Evolutionary conservation across 92 coral and sea anemone genomes (phyloP), one percentile per base, ranked within the genome.

Genomic region (Phenganax subtilis): DNA sequence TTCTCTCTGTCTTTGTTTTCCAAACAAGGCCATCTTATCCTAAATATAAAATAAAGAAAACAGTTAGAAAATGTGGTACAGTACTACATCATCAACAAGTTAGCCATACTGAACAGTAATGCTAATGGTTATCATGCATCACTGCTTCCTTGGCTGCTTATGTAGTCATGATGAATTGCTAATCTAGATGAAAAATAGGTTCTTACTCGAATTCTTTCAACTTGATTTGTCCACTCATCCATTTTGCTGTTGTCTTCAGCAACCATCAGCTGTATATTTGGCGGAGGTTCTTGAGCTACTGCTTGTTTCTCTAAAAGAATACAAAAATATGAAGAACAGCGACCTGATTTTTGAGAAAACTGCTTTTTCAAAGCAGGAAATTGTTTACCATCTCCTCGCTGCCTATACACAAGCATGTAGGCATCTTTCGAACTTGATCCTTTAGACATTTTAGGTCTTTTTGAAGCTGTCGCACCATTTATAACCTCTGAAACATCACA

Each of bases 381-480:
- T 7, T 44, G 84, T 79, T 15, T 74, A 85, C 93, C 97, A 52
- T 72, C 79, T 56, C 84, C 84, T 55, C 87, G 90, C n/a, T 83
- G 87, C 16, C 96, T 88, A 75, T 94, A 94, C 44, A 94, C 98
- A 87, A 94, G 81, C 88, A 93, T 94, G 89, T 94, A 94, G 0
- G 98, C 98, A 85, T 94, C 92, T 72, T 93, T 88, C 3, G 97
- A 94, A 4, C 91, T 79, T 57, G 80, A 90, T 11, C 97, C 98
- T 60, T 94, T 92, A 9, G 90, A 82, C 30, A 89, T 85, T 80
- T 92, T 94, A 5, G 96, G 89, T 61, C 91, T 86, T 75, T 90
- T 94, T 55, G 91, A 58, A 6, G 93, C 89, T 78, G 89, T 91
- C 6, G 76, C 84, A 17, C 91, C 90, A 27, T 79, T 79, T 9